Percentiles rank a stretch among this genome's conserved stretches.
phyloP scores from a whole-genome alignment of 2,797 vertebrate species.

The Tapirus indicus region DNA sequence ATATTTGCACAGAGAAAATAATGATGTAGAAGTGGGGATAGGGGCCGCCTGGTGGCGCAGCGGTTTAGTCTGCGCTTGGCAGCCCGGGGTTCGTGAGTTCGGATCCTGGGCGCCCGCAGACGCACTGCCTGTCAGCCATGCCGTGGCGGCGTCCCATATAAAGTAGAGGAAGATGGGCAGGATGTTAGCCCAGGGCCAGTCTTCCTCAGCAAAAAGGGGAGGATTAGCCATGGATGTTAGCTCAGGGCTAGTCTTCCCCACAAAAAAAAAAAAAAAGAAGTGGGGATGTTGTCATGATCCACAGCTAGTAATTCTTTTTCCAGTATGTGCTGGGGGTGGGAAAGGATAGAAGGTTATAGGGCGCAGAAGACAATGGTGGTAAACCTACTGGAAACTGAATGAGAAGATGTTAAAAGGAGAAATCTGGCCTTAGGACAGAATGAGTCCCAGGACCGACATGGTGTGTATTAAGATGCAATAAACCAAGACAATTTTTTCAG shows the following conservation, averaged over 20 bases:
- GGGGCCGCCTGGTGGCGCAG: too few species aligned
- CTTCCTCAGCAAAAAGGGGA: too few species aligned
- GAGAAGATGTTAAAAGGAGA: neutral
- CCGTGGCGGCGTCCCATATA: too few species aligned
- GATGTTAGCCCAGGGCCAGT: too few species aligned
- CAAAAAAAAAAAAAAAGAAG: too few species aligned
- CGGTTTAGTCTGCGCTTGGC: too few species aligned
- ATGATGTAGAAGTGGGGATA: neutral
- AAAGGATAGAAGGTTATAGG: neutral
- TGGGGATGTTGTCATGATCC: neutral
- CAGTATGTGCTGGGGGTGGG: fast-evolving
- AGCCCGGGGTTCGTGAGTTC: too few species aligned
- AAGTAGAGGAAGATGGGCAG: too few species aligned
- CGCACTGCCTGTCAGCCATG: too few species aligned
- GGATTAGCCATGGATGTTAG: too few species aligned
- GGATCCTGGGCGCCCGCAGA: too few species aligned
- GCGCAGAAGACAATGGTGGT: neutral
- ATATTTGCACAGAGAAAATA: neutral
- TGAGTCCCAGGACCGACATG: neutral
- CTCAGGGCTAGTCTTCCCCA: too few species aligned
- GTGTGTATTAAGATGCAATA: neutral
- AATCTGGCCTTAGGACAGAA: neutral
- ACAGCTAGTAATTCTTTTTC: neutral
- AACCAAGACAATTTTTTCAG: neutral
- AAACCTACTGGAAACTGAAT: neutral